Evolutionary conservation across 2,113 vertebrate genomes (phyloP), one percentile per base, ranked within the genome.

Genomic region (Hyla sarda): DNA sequence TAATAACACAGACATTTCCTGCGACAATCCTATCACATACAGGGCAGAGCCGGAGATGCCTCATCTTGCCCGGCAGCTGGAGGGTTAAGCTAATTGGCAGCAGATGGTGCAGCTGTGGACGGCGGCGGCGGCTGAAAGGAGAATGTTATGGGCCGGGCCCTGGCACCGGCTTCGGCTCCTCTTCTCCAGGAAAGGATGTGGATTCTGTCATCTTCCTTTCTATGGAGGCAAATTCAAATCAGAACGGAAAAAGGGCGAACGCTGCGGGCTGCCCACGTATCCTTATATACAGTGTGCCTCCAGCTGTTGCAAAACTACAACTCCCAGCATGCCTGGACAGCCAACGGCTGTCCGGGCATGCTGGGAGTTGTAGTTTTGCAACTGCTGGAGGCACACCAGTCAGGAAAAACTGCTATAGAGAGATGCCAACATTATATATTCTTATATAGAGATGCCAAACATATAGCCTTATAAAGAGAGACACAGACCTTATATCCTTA

Each of bases 21-120:
- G 62, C 28, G 1, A 28, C 14, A 5, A 28, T 67, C 65, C 72
- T 25, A 6, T 48, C 12, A n/a, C 6, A 16, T 28, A 14, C 72
- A 48, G 72, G 1, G 0, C 37, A 5, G 37, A 47, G 71, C 34
- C 34, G 17, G 41, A 28, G 7, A 19, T 11, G 72, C 13, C 37
- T 50, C 74, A 10, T 28, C 25, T 34, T 32, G 65, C 14, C 47
- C 34, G 67, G 82, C 69, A 83, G 48, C 30, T 19, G 7, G 21
- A 73, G 82, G 67, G 82, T 83, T 83, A 83, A 83, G 21, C 67
- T 83, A 72, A 83, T 83, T 73, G 69, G 47, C 65, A 52, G 60
- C 82, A 83, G 82, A 83, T 72, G 82, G 82, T 41, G 47, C 82
- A 83, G 82, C 82, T 83, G 82, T 72, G 82, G 60, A 72, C 30